Base-by-base conservation (phyloP, 2,888 invertebrate genomes). In the Mechanitis mazaeus region DNA sequence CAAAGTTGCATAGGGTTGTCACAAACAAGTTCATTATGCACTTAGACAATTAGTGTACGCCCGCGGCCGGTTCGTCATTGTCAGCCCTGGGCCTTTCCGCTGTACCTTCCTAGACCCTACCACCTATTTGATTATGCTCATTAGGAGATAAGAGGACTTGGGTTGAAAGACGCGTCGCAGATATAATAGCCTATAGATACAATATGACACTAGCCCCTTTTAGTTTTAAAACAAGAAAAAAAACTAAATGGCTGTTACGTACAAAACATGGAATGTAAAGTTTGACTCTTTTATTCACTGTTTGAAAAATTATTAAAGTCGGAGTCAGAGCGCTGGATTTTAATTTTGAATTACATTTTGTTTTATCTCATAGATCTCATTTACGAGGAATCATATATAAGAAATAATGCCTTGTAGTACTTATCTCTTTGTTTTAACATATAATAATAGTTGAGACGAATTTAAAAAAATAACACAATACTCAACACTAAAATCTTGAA, bases 21-120 rank as follows among this genome's bases (percentile, higher is more conserved):
- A 75, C 78, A 79, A 83, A 87, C 78, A 87, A 87, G 86, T 86
- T 87, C 81, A 86, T 88, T 88, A 88, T 87, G 79, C 87, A 88
- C 88, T 88, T 88, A 87, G 81, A 87, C 87, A 88, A 88, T 88
- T 87, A 88, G 81, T 87, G 88, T 86, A 87, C 79, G 83, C 86
- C 77, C 68, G 78, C 74, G 77, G 84, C 76, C 71, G 69, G 70
- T 71, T 71, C 64, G 74, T 72, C 79, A 77, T 76, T 79, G 78
- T 78, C 77, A 76, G 76, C 84, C 82, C 76, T 77, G 73, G 76
- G 84, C 81, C 75, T 70, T 86, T 85, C 87, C 86, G 83, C 75
- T 72, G 76, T 77, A 78, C 79, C 78, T 77, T 72, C 70, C 74
- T 68, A 69, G 68, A 68, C 72, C 71, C 72, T 69, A 69, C 71